Percentiles rank a stretch among this genome's conserved stretches.
phyloP scores from a whole-genome alignment of 2,888 invertebrate genomes.

The Torymus tubicola region DNA sequence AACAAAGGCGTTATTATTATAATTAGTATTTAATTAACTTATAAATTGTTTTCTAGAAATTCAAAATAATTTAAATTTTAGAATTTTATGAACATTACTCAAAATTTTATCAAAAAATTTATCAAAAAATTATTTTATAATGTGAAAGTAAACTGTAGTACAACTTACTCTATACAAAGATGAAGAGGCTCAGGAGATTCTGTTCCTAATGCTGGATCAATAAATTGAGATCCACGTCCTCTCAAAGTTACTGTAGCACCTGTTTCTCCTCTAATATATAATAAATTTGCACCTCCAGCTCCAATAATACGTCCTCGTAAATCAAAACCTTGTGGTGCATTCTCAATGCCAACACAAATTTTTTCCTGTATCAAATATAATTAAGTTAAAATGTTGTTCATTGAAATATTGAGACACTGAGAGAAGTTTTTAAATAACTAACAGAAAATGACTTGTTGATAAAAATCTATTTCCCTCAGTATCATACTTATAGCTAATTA shows the following conservation, averaged over 20 bases:
- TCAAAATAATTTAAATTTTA: no score
- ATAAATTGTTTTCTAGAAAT: not conserved
- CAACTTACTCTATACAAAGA: constrained; percentile 83
- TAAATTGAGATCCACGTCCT: constrained; percentile 82
- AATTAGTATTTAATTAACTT: constrained; percentile 7
- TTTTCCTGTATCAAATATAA: constrained; percentile 80
- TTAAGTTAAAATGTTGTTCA: constrained; percentile 28
- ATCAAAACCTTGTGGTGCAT: constrained; percentile 86
- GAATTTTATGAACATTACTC: no score
- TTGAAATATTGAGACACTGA: constrained; percentile 18
- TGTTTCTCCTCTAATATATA: constrained; percentile 87
- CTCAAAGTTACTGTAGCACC: constrained; percentile 86
- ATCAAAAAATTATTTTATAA: no score
- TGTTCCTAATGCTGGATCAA: constrained; percentile 79
- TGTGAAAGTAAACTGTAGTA: no score
- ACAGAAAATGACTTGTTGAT: not conserved
- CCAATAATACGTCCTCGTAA: constrained; percentile 86
- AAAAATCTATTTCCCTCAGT: constrained; percentile 26
- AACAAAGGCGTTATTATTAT: constrained; percentile 37
- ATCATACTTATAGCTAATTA: not conserved
- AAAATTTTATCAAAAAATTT: no score
- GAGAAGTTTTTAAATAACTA: constrained; percentile 17
- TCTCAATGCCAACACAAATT: constrained; percentile 86
- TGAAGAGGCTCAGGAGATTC: constrained; percentile 86
- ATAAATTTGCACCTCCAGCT: constrained; percentile 83